Base-by-base conservation (phyloP, 2,888 invertebrate species). In the Cephus nigrinus region DNA sequence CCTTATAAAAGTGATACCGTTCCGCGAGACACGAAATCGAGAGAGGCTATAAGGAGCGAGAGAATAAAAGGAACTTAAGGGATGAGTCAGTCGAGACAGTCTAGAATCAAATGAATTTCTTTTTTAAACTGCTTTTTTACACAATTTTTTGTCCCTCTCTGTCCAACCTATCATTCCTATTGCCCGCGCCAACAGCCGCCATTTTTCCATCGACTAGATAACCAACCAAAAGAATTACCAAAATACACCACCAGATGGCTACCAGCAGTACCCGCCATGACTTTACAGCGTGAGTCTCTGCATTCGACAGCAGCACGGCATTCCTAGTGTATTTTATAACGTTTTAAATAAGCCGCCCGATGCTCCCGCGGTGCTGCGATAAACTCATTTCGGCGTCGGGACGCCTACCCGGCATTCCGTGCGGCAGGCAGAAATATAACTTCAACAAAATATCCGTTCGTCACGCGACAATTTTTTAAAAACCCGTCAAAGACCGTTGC, bases 1-100 rank as follows among this genome's bases (percentile, higher is more conserved):
- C 83, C 87, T 89, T 89, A 89, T 89, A 88, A 90, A 89, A 89
- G 89, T 89, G 89, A 87, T 87, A 86, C 84, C 86, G 82, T 83
- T 83, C 55, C 80, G 82, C 77, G 76, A 79, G 68, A 76, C 81
- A 75, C 78, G 75, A 71, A 31, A 33, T 32, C 32, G 12, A 71
- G 71, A 33, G 33, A 33, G n/a, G n/a, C 71, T 12, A 55, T 31
- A 55, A 55, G 55, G 9, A 55, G 23, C 55, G 55, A 55, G 55
- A 55, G 9, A 55, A 55, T 55, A 55, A 55, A 55, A 55, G 55
- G 9, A 55, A 23, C 23, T 9, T 5, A 55, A 23, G 23, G 55
- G 23, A 55, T 55, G 71, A 71, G 33, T 71, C 71, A 33, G 32
- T 71, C 31, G 11, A 2, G 31, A 31, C 55, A 55, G 23, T 55